Evolutionary conservation across 2,888 invertebrate species (phyloP), one percentile per base, ranked within the genome.

Genomic region (Capitulum mitella): DNA sequence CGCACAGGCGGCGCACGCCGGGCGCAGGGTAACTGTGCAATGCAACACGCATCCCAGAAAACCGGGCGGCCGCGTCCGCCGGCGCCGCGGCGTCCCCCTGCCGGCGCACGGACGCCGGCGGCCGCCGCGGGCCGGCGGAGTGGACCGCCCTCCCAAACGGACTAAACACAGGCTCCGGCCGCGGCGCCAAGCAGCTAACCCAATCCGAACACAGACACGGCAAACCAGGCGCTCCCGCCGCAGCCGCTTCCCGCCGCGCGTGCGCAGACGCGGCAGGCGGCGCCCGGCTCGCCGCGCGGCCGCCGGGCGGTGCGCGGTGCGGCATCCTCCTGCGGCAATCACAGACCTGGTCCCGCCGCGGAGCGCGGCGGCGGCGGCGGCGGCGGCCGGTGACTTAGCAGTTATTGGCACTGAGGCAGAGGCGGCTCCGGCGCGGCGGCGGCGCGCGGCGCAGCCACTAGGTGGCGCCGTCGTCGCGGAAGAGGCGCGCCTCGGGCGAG

Each of bases 401-500:
- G 58, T 10, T n/a, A 29, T 58, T 58, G 58, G 58, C 58, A 58
- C 58, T 58, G 58, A 10, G 58, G 58, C 58, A 29, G n/a, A 58
- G 10, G n/a, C 58, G 58, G 10, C 10, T 58, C 58, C 6, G 58
- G 10, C 19, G 51, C 51, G 51, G 51, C 51, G 51, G 51, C 43
- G 43, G 43, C 51, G 51, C 51, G 10, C 58, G 32, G 14, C n/a
- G n/a, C n/a, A n/a, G 32, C 19, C 64, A 3, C 64, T 64, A 64
- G 64, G 64, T 64, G 64, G 64, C 64, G 34, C 64, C 34, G 34
- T 58, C 58, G 58, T 58, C 58, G 5, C 58, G n/a, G n/a, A 58
- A 58, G 10, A n/a, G 26, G 29, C 43, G 6, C 43, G 58, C 58
- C 58, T 64, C 64, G 16, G 64, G 64, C 64, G 64, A 64, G 64